phyloP scores from a whole-genome alignment of 2,888 invertebrate species.

The Sylvicola cinctus region DNA sequence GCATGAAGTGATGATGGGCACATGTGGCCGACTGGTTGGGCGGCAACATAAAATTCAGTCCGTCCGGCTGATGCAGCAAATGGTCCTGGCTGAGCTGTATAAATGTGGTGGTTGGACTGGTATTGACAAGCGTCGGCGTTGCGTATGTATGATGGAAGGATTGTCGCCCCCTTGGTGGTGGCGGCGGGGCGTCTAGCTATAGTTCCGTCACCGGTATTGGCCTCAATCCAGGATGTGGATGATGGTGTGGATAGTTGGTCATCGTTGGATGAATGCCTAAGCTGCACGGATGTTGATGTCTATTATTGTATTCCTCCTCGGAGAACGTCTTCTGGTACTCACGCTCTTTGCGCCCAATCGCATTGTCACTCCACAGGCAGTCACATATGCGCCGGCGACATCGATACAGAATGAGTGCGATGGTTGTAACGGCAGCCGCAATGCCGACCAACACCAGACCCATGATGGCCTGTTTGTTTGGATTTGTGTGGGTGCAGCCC shows the following conservation, averaged over 20 bases:
- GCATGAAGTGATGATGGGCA: too few relatives aligned
- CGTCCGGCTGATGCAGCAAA: conserved; percentile 14
- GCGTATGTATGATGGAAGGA: too few relatives aligned
- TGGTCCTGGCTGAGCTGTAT: conserved; percentile 25
- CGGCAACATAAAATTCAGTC: too few relatives aligned
- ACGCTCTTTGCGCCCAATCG: conserved; percentile 47
- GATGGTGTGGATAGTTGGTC: conserved; percentile 11
- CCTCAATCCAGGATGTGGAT: conserved; percentile 27
- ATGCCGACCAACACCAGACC: conserved; percentile 54
- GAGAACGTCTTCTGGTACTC: conserved; percentile 81
- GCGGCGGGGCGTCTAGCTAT: conserved; percentile 86
- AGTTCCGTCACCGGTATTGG: conserved; percentile 81
- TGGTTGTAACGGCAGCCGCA: conserved; percentile 46
- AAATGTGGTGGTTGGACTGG: conserved; percentile 15
- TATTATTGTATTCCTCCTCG: conserved; percentile 55
- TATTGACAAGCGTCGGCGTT: too few relatives aligned
- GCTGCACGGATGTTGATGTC: conserved; percentile 20
- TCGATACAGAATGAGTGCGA: conserved; percentile 54
- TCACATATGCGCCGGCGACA: conserved; percentile 62
- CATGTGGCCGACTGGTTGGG: too few relatives aligned
- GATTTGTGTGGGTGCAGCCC: conserved; percentile 62
- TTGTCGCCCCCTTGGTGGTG: conserved; percentile 37
- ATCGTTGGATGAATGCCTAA: conserved; percentile 16
- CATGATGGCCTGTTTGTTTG: conserved; percentile 47
- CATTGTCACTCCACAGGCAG: conserved; percentile 33